phyloP scores from a whole-genome alignment of 2,797 vertebrate species.

The Siniperca undulata region DNA sequence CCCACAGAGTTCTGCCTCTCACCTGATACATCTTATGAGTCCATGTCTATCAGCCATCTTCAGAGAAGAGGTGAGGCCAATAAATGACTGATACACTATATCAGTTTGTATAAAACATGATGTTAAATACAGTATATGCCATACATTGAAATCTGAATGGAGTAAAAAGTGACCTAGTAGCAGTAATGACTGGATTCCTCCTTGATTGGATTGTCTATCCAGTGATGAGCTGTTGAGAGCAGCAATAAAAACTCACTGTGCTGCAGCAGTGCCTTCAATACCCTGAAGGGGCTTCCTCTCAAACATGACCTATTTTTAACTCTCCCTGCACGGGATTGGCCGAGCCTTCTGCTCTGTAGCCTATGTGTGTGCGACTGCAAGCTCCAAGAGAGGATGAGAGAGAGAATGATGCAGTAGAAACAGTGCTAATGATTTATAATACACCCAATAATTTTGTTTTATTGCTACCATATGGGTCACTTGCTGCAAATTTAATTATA shows the following conservation, averaged over 20 bases:
- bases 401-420: slow-evolving; percentile 56
- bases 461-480: slow-evolving; percentile 15
- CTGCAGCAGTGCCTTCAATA: slow-evolving; percentile 80
- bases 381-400: slow-evolving; percentile 49
- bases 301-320: slow-evolving; percentile 90
- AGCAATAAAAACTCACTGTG: slow-evolving; percentile 64
- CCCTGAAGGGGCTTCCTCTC: slow-evolving; percentile 85
- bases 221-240: slow-evolving; percentile 56
- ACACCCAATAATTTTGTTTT: slow-evolving; percentile 40
- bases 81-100: background rate
- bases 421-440: slow-evolving; percentile 56
- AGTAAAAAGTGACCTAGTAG: slow-evolving; percentile 8
- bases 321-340: slow-evolving; percentile 84
- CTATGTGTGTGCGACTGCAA: slow-evolving; percentile 67
- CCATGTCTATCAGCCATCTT: slow-evolving; percentile 92
- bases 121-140: background rate
- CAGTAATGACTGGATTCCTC: slow-evolving; percentile 18
- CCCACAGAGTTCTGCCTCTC: slow-evolving; percentile 92
- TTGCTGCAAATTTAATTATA: slow-evolving; percentile 33
- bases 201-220: slow-evolving; percentile 42
- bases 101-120: background rate
- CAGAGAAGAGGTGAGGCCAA: slow-evolving; percentile 91
- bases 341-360: slow-evolving; percentile 72
- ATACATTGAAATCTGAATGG: slow-evolving; percentile 5
- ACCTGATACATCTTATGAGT: slow-evolving; percentile 90